Conservation (phyloP, 2,797 vertebrate genomes). For the Spinus pinus region DNA sequence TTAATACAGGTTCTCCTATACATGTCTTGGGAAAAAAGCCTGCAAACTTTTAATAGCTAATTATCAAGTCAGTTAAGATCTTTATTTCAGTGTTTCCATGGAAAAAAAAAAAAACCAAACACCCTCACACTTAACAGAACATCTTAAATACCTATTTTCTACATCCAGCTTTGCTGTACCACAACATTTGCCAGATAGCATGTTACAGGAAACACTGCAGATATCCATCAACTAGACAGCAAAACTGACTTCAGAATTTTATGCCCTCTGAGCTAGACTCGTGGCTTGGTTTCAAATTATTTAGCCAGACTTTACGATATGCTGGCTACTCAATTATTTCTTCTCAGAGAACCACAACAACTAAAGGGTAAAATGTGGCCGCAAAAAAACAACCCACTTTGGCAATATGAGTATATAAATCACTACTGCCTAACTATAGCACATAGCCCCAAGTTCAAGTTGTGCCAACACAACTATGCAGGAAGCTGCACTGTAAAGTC, state of each 20-base stretch:
- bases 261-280: not conserved
- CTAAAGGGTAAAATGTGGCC: not conserved
- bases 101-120: not conserved
- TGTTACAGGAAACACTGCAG: not conserved
- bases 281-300: not conserved
- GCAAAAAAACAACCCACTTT: not conserved
- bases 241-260: constrained; percentile 14
- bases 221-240: not conserved
- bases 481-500: not conserved
- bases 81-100: not conserved
- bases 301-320: not conserved
- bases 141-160: not conserved
- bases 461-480: not conserved
- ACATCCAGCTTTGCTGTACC: not conserved
- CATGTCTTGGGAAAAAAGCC: not conserved
- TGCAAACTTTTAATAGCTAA: not conserved
- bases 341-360: not conserved
- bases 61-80: not conserved
- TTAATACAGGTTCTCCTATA: not conserved
- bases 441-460: not conserved
- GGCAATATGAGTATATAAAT: not conserved
- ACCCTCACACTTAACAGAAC: not conserved
- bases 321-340: not conserved
- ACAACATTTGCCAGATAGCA: not conserved
- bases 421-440: not conserved